Base-by-base conservation (phyloP, 2,888 invertebrate genomes). In the Pseudoips prasinana region DNA sequence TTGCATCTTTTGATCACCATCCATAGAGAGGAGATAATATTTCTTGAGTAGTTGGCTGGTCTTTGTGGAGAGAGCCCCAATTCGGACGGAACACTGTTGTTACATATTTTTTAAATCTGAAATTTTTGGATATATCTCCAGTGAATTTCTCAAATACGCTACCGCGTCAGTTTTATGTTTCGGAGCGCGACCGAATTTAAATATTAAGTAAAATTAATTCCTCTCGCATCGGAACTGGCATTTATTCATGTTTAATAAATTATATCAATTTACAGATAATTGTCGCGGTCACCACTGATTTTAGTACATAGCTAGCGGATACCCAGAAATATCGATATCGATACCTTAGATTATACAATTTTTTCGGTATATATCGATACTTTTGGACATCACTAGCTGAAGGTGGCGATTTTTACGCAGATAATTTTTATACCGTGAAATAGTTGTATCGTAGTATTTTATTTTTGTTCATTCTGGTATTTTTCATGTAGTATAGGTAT, bases 221-320 rank as follows among this genome's bases (percentile, higher is more conserved):
- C 65, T 74, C 64, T 49, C 51, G 43, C 41, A 50, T 58, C 67
- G 62, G 66, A 70, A 66, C 49, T 40, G 50, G 84, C 84, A 84
- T 83, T 84, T 84, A 83, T 81, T 72, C 67, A 73, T 59, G 55
- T 64, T 66, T 63, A 66, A 45, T 47, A 48, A 48, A 57, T 56
- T 58, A 48, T 54, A 46, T 41, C 46, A 37, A 47, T 50, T 43
- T 37, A 33, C 39, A 46, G 22, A 61, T 61, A 63, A 62, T 59
- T 51, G 49, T 51, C 48, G 35, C 46, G 47, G 51, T 62, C 47
- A 52, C 47, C 54, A 52, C 44, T 51, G 42, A 56, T 46, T 49
- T 42, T 48, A 50, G 46, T 39, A 51, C 5, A 44, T 39, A 51
- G 42, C 32, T 27, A 34, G 46, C 27, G 38, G 39, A 8, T 31